These are phyloP conservation scores for Drosophila willistoni DNA, from an alignment of 1,140 invertebrate genomes.

Conservation along the genomic window DNA sequence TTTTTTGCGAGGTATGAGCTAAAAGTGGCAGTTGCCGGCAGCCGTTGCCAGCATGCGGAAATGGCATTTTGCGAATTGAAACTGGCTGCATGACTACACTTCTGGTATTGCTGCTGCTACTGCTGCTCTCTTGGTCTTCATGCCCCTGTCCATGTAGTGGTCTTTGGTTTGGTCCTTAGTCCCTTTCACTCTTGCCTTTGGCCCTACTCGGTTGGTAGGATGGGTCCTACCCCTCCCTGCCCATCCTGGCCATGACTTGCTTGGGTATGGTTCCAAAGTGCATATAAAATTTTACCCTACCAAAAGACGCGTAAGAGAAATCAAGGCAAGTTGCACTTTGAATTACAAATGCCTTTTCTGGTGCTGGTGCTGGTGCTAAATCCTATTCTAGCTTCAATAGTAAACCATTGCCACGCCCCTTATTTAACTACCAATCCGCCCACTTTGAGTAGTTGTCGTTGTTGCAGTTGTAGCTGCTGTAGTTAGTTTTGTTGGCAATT, in stretches of 20 bases:
- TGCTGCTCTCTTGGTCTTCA: not conserved
- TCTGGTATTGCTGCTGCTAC: not conserved
- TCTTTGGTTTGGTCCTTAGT: slow-evolving; percentile 8
- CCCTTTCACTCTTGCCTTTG: not conserved
- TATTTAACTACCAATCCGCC: not conserved
- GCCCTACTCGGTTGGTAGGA: no score
- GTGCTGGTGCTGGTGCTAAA: slow-evolving; percentile 28
- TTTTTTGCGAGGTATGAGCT: not conserved
- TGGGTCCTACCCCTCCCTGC: not conserved
- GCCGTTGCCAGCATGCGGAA: slow-evolving; percentile 55
- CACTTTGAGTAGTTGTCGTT: not conserved
- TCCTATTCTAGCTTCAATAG: slow-evolving; percentile 45
- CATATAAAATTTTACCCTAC: slow-evolving; percentile 27
- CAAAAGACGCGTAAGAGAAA: slow-evolving; percentile 50
- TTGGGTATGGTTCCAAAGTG: slow-evolving; percentile 13
- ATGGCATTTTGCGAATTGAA: slow-evolving; percentile 63
- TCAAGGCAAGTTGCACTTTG: slow-evolving; percentile 70
- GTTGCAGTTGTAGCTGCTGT: slow-evolving; percentile 14
- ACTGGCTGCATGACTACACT: slow-evolving; percentile 54
- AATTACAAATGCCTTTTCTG: slow-evolving; percentile 72
- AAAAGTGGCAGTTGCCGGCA: slow-evolving; percentile 29
- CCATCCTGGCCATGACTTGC: not conserved
- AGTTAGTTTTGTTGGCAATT: slow-evolving; percentile 48
- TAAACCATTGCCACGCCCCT: slow-evolving; percentile 18
- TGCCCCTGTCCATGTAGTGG: slow-evolving; percentile 1